Evolutionary conservation across 2,888 invertebrate genomes (phyloP).

Genomic region (Phaonia tiefii): DNA sequence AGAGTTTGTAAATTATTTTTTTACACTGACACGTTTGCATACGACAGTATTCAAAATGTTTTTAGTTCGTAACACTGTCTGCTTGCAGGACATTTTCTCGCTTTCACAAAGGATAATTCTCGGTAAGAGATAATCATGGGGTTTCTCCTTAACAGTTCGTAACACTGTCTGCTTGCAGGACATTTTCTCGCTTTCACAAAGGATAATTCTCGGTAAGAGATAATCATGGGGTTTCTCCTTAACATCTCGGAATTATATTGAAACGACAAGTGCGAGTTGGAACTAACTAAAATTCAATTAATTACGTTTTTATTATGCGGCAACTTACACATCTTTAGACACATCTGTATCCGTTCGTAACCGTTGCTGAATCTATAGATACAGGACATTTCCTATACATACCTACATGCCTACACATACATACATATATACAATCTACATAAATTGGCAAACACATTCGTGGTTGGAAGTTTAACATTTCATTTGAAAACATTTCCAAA

Average conservation of each 20-base stretch:
- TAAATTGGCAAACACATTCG: background rate
- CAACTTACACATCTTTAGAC: too few relatives aligned
- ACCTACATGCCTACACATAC: slow-evolving; percentile 1
- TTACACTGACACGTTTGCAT: too few relatives aligned
- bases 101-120: too few relatives aligned
- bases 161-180: too few relatives aligned
- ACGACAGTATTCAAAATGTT: too few relatives aligned
- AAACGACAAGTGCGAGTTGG: slow-evolving; percentile 2
- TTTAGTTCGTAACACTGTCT: slow-evolving; percentile 14
- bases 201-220: background rate
- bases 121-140: too few relatives aligned
- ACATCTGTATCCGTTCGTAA: too few relatives aligned
- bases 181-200: too few relatives aligned
- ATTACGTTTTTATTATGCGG: slow-evolving; percentile 36
- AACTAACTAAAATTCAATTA: slow-evolving; percentile 41
- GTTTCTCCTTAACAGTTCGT: background rate
- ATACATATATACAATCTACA: slow-evolving; percentile 1
- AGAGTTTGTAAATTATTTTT: too few relatives aligned
- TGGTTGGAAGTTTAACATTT: slow-evolving; percentile 1
- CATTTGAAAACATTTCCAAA: slow-evolving; percentile 16
- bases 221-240: slow-evolving; percentile 35
- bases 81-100: too few relatives aligned
- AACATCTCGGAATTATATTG: slow-evolving; percentile 16
- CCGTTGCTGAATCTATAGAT: too few relatives aligned
- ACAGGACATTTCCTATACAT: too few relatives aligned